Evolutionary conservation across 2,113 vertebrate species (phyloP), one percentile per base, ranked within the genome.

Genomic region (Antechinus flavipes): DNA sequence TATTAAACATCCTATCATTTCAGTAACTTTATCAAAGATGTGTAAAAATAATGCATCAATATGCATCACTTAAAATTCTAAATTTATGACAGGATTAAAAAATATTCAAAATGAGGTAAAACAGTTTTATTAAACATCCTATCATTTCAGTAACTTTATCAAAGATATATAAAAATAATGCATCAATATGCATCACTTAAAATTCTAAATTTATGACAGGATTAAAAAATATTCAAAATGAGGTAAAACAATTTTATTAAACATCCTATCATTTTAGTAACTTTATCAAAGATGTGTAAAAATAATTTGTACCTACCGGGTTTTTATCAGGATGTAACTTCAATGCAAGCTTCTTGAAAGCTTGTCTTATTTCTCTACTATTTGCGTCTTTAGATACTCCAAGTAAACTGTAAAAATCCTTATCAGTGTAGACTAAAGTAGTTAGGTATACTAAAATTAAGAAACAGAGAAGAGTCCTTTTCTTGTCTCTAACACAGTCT

Each of bases 321-420:
- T 99, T 99, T 98, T 99, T 99, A 98, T 99, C 99, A n/a, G 99
- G 99, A 98, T 99, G 99, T 98, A 99, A 99, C 92, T 99, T 99
- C 50, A 99, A 98, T 1, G 99, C 99, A 94, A 99, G 98, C 98
- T 99, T 99, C 98, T 99, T 99, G 97, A 99, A 99, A 2, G 99
- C 99, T 93, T 99, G 99, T 91, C 99, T 98, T 94, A 99, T 99
- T 98, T 99, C 99, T 98, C 99, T 99, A 91, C 99, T 99, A 22
- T 98, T 99, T n/a, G 99, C 99, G 95, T 99, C 99, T 98, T 98
- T 99, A 95, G 98, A 99, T 76, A 99, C 98, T 95, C 99, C 99
- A 94, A 99, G 99, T 96, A 99, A 98, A 92, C 99, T 98, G 91
- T 99, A 99, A 97, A 99, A 99, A 98, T 99, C 99, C 54, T 99